These are phyloP conservation scores for Pygoscelis antarcticus DNA, from an alignment of 2,113 vertebrate genomes.

Conservation along the genomic window DNA sequence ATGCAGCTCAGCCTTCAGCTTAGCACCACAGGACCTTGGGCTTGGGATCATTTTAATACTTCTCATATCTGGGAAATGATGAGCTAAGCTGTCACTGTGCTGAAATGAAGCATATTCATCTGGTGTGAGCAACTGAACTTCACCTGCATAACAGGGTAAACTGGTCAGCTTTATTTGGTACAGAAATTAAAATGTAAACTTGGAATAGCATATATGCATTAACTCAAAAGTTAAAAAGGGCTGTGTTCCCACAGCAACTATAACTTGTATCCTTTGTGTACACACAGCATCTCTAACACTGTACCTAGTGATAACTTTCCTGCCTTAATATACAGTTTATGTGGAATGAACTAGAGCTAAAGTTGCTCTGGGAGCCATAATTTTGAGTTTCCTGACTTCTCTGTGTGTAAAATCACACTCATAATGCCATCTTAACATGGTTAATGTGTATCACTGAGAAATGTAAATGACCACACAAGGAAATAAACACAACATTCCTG, in stretches of 20 bases:
- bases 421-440: slow-evolving; percentile 38
- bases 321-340: slow-evolving; percentile 39
- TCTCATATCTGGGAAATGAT: background rate
- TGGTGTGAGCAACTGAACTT: background rate
- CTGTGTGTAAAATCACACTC: slow-evolving; percentile 21
- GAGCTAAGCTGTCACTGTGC: background rate
- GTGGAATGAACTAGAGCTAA: slow-evolving; percentile 31
- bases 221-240: background rate
- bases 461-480: slow-evolving; percentile 49
- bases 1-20: background rate
- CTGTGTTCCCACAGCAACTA: slow-evolving; percentile 14
- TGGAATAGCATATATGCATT: background rate
- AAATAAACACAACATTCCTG: slow-evolving; percentile 17
- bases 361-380: slow-evolving; percentile 60
- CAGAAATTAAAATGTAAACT: slow-evolving; percentile 11
- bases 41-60: background rate
- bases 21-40: background rate
- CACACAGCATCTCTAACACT: background rate
- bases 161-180: background rate
- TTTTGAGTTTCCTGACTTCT: slow-evolving; percentile 38
- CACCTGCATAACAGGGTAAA: background rate
- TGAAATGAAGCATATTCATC: background rate
- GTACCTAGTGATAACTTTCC: slow-evolving; percentile 25
- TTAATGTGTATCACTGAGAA: slow-evolving; percentile 31
- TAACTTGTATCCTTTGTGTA: slow-evolving; percentile 19